Conservation (phyloP, 2,113 vertebrate genomes). For the Eudyptes chrysolophus region DNA sequence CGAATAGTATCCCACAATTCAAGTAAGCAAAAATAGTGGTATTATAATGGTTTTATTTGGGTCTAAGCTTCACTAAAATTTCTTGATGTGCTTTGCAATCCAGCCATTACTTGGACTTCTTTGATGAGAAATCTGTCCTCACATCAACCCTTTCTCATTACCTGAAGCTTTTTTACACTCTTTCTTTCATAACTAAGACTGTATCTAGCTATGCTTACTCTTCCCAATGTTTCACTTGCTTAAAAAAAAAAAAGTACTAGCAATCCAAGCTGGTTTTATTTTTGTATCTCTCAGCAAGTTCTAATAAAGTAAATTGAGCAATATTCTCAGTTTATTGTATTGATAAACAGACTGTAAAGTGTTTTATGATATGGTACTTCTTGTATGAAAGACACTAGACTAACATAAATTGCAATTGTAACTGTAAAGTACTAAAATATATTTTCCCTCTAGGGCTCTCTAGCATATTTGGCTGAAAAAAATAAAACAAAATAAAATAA, state of each 20-base stretch:
- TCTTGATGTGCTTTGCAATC: not conserved
- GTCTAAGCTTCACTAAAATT: not conserved
- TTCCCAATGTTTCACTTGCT: not conserved
- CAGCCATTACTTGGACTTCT: not conserved
- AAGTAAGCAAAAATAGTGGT: not conserved
- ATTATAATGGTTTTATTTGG: not conserved
- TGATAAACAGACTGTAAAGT: slow-evolving; percentile 67
- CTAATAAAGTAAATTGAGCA: slow-evolving; percentile 67
- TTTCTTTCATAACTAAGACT: not conserved
- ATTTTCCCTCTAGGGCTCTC: slow-evolving; percentile 51
- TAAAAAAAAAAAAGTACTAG: not conserved
- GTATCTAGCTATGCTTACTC: not conserved
- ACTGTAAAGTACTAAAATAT: slow-evolving; percentile 62
- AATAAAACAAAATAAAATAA: slow-evolving; percentile 53
- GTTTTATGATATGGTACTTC: slow-evolving; percentile 44
- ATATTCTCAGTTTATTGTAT: slow-evolving; percentile 65
- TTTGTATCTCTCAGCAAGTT: slow-evolving; percentile 63
- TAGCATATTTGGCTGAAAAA: slow-evolving; percentile 47
- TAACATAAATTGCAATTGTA: slow-evolving; percentile 67
- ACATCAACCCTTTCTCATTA: slow-evolving; percentile 3
- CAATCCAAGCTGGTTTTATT: slow-evolving; percentile 46
- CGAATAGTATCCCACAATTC: not conserved
- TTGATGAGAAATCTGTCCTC: not conserved
- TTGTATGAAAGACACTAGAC: slow-evolving; percentile 40
- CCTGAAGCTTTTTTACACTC: not conserved